Evolutionary conservation across 2,113 vertebrate genomes (phyloP).

Genomic region (Thalassoma bifasciatum): DNA sequence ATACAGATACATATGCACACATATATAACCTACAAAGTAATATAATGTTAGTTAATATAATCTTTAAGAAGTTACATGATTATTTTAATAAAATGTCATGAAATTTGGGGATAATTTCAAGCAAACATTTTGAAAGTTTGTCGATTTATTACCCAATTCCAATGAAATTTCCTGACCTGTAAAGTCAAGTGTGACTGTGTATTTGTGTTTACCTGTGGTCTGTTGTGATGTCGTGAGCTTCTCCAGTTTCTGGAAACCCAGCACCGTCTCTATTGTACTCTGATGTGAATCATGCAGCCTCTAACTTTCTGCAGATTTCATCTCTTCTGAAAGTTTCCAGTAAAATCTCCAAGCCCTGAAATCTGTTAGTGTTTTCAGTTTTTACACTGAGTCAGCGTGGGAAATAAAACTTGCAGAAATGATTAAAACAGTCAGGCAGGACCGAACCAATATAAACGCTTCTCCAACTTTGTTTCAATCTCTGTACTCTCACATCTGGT

Average conservation of each 20-base stretch:
- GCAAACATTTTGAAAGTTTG: no score
- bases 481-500: slow-evolving; percentile 66
- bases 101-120: no score
- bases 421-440: slow-evolving; percentile 17
- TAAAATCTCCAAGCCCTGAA: not conserved
- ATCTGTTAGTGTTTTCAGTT: slow-evolving; percentile 16
- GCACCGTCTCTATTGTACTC: not conserved
- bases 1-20: no score
- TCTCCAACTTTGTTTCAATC: slow-evolving; percentile 5
- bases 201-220: slow-evolving; percentile 6
- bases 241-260: not conserved
- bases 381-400: slow-evolving; percentile 37
- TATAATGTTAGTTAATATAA: no score
- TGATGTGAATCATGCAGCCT: slow-evolving; percentile 2
- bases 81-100: no score
- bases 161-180: no score
- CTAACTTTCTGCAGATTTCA: not conserved
- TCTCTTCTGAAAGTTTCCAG: not conserved
- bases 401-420: slow-evolving; percentile 20
- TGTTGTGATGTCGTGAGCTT: not conserved
- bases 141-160: no score
- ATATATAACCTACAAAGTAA: no score
- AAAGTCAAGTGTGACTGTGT: no score
- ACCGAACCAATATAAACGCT: slow-evolving; percentile 12
- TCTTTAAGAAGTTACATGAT: no score